Conservation (phyloP, 2,888 invertebrate species). For the Phengaris arion region DNA sequence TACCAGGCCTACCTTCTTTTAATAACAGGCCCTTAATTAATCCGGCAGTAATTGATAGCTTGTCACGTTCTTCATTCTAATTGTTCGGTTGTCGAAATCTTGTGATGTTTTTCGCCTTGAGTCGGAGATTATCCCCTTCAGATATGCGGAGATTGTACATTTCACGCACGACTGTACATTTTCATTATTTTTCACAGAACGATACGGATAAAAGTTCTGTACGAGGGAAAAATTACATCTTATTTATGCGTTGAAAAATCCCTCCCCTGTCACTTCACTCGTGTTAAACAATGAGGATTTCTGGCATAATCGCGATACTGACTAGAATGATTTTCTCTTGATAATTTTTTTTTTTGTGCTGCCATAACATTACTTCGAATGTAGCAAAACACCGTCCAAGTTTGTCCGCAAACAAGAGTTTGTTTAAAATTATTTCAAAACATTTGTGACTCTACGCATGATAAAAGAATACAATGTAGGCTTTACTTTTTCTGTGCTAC, state of each 20-base stretch:
- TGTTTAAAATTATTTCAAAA: no score
- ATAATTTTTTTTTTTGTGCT: background rate
- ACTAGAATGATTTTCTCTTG: background rate
- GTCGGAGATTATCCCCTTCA: conserved; percentile 18
- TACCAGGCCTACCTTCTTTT: background rate
- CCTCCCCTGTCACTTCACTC: background rate
- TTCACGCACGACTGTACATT: conserved; percentile 15
- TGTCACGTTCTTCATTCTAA: background rate
- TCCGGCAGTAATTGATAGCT: background rate
- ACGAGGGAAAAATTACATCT: background rate
- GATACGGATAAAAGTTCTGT: background rate
- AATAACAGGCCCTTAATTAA: background rate
- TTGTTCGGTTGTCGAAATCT: background rate
- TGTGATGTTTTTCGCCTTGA: conserved; percentile 6
- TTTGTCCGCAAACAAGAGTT: no score
- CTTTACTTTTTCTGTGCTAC: no score
- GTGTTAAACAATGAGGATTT: background rate
- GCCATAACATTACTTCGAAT: background rate
- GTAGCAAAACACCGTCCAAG: background rate
- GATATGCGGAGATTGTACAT: conserved; percentile 5
- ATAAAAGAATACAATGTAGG: no score
- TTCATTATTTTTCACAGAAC: conserved; percentile 3
- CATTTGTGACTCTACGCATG: no score
- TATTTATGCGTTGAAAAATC: background rate
- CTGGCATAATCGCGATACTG: background rate